Evolutionary conservation across 2,888 invertebrate genomes (phyloP).

Genomic region (Tholera decimalis): DNA sequence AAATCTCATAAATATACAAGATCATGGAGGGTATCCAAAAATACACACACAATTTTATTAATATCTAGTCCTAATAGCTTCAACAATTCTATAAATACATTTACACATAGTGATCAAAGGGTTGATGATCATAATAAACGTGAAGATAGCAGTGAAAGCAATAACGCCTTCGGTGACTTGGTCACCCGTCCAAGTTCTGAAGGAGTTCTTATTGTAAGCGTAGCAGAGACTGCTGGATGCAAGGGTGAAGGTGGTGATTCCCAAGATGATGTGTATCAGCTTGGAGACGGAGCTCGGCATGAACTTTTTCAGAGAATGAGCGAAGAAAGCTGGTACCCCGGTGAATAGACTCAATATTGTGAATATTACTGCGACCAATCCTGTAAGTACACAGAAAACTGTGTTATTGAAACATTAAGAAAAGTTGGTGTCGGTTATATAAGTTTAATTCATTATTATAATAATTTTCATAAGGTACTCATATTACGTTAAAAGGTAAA

Average conservation of each 20-base stretch:
- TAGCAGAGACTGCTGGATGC: slow-evolving; percentile 75
- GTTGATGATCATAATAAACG: slow-evolving; percentile 75
- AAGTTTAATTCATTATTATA: no score
- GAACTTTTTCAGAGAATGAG: slow-evolving; percentile 68
- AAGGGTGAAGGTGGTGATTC: slow-evolving; percentile 73
- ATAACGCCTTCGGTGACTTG: slow-evolving; percentile 69
- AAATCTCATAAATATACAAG: no score
- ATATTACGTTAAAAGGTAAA: no score
- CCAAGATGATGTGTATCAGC: slow-evolving; percentile 75
- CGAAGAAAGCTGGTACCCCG: slow-evolving; percentile 73
- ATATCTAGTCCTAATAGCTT: slow-evolving; percentile 28
- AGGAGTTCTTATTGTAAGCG: slow-evolving; percentile 74
- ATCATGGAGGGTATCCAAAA: no score
- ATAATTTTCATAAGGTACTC: no score
- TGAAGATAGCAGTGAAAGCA: slow-evolving; percentile 68
- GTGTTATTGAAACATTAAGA: neutral
- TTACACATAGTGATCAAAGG: slow-evolving; percentile 73
- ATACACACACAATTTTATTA: slow-evolving; percentile 6
- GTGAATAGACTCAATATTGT: slow-evolving; percentile 71
- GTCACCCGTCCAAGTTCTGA: slow-evolving; percentile 72
- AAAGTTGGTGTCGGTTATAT: no score
- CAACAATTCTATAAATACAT: slow-evolving; percentile 56
- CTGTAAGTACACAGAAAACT: slow-evolving; percentile 64
- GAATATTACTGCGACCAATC: slow-evolving; percentile 74
- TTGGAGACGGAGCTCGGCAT: slow-evolving; percentile 71